Percentiles rank a stretch among this genome's conserved stretches.
These are phyloP conservation scores for Noturus placidus DNA, from an alignment of 2,113 vertebrate species.

Conservation along the genomic window DNA sequence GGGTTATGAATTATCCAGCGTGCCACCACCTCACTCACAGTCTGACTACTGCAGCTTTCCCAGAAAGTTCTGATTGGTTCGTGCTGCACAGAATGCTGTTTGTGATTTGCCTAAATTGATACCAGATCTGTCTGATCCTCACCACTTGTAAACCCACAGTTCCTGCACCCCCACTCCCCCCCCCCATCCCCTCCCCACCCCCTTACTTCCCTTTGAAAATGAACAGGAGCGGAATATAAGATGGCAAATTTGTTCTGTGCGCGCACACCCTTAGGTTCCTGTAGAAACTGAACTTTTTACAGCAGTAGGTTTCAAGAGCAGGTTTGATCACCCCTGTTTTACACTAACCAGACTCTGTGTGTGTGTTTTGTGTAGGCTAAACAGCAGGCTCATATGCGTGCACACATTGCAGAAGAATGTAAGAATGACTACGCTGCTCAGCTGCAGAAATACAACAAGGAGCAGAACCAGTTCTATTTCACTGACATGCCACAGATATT, in stretches of 20 bases:
- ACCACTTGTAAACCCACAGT: background rate
- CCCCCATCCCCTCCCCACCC: too few relatives aligned
- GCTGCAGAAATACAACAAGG: slow-evolving; percentile 85
- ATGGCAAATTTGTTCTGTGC: background rate
- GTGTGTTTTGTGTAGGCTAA: slow-evolving; percentile 73
- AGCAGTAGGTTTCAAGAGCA: background rate
- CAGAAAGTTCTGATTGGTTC: background rate
- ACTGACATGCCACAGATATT: slow-evolving; percentile 84
- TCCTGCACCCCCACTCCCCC: background rate
- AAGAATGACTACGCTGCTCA: slow-evolving; percentile 87
- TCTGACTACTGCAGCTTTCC: background rate
- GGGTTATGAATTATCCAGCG: background rate
- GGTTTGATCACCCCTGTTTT: background rate
- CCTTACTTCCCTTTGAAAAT: background rate
- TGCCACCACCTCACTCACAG: background rate
- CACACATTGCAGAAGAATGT: slow-evolving; percentile 83
- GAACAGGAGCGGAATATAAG: background rate
- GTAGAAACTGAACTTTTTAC: background rate
- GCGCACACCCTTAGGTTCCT: background rate
- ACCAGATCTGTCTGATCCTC: background rate
- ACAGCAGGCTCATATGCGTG: slow-evolving; percentile 81
- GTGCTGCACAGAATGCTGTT: background rate
- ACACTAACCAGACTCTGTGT: background rate
- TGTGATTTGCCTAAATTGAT: background rate
- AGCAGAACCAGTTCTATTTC: slow-evolving; percentile 86